Conservation (phyloP, 2,888 invertebrate species). For the Clepsis dumicolana region DNA sequence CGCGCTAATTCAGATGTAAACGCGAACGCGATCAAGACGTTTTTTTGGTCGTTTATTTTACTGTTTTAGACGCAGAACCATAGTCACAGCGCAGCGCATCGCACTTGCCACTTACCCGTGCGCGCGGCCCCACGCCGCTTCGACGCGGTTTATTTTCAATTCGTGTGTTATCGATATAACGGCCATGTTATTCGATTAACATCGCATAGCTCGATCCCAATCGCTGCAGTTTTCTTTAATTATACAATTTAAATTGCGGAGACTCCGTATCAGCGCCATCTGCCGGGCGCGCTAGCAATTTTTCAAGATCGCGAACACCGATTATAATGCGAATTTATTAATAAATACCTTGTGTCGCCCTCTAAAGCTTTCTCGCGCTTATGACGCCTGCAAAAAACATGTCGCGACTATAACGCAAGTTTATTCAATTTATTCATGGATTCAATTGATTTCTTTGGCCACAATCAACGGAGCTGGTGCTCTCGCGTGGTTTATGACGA, state of each 20-base stretch:
- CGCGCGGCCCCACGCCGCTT: conserved; percentile 50
- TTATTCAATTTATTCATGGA: conserved; percentile 81
- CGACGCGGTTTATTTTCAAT: conserved; percentile 48
- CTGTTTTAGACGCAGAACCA: conserved; percentile 21
- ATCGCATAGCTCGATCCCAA: conserved; percentile 72
- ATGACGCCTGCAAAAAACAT: conserved; percentile 74
- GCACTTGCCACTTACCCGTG: conserved; percentile 51
- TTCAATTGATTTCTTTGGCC: conserved; percentile 78
- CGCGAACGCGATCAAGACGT: too few relatives aligned
- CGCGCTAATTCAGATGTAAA: too few relatives aligned
- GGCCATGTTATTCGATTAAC: conserved; percentile 68
- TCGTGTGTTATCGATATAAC: conserved; percentile 62
- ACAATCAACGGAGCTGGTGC: conserved; percentile 68
- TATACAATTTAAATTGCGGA: conserved; percentile 81
- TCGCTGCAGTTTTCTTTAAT: conserved; percentile 79
- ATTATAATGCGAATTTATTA: conserved; percentile 77
- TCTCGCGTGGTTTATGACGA: conserved; percentile 51
- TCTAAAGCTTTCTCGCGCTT: conserved; percentile 65
- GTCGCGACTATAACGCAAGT: conserved; percentile 75
- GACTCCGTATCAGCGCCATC: conserved; percentile 71
- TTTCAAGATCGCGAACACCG: conserved; percentile 73
- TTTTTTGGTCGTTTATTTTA: too few relatives aligned
- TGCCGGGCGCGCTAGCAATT: conserved; percentile 72
- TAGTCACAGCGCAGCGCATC: conserved; percentile 3
- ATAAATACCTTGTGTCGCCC: conserved; percentile 65